These are phyloP conservation scores for Catocala sponsa DNA, from an alignment of 2,888 invertebrate genomes.

Conservation along the genomic window DNA sequence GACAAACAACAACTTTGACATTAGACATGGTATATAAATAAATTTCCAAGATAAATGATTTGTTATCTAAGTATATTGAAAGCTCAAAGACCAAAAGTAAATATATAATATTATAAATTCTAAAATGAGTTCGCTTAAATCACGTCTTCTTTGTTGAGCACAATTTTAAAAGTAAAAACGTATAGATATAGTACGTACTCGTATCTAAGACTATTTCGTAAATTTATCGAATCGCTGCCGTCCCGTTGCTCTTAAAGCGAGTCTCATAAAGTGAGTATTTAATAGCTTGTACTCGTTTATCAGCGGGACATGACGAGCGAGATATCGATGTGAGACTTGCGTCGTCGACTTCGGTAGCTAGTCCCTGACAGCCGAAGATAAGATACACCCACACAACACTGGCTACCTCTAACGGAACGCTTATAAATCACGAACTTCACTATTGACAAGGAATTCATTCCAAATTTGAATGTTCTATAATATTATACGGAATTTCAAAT, in stretches of 20 bases:
- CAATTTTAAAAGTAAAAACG: no score
- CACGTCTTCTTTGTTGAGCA: no score
- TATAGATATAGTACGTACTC: no score
- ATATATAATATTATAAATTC: no score
- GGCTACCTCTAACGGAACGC: constrained; percentile 39
- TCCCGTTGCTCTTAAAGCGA: constrained; percentile 21
- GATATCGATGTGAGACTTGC: constrained; percentile 59
- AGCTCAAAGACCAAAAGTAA: no score
- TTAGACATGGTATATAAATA: no score
- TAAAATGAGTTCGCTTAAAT: no score
- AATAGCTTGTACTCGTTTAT: constrained; percentile 67
- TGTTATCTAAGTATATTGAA: no score
- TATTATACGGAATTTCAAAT: constrained; percentile 39
- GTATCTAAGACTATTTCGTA: constrained; percentile 3
- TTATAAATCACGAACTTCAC: constrained; percentile 43
- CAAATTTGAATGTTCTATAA: constrained; percentile 35
- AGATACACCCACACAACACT: constrained; percentile 63
- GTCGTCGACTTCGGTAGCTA: constrained; percentile 62
- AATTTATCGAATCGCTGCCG: background rate
- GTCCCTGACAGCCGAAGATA: constrained; percentile 70
- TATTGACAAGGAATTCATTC: constrained; percentile 18
- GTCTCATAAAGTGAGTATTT: constrained; percentile 64
- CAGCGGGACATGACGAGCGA: constrained; percentile 65
- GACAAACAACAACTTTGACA: no score
- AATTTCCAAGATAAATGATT: no score